A percentile compares a stretch with the other conserved stretches of the same genome.
Evolutionary conservation across 2,113 vertebrate species (phyloP).

Genomic region (Sebastes fasciatus): DNA sequence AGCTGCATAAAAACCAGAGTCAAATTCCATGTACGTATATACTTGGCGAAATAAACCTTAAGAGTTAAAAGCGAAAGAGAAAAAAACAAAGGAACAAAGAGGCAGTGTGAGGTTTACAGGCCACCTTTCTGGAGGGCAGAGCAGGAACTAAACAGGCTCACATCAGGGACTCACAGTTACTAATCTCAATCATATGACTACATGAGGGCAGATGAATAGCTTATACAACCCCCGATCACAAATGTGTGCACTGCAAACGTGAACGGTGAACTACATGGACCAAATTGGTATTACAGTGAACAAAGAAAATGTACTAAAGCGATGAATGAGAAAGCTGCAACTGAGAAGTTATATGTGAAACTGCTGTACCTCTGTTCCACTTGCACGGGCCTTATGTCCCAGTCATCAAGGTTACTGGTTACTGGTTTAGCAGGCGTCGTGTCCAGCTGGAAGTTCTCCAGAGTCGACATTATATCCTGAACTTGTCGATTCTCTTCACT

Average conservation of each 20-base stretch:
- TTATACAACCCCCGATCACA: conserved; percentile 11
- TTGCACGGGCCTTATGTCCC: conserved; percentile 91
- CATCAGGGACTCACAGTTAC: conserved; percentile 17
- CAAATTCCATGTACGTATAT: too few species aligned
- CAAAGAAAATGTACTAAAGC: not conserved
- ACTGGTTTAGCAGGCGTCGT: conserved; percentile 85
- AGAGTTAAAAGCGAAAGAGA: not conserved
- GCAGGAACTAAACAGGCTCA: conserved; percentile 45
- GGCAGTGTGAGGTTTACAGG: conserved; percentile 19
- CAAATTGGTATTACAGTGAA: not conserved
- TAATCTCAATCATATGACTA: conserved; percentile 72
- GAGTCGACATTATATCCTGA: conserved; percentile 93
- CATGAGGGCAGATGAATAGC: conserved; percentile 33
- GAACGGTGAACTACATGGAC: not conserved
- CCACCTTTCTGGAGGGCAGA: conserved; percentile 6
- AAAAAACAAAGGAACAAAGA: conserved; percentile 2
- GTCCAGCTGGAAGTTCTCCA: conserved; percentile 93
- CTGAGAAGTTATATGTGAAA: not conserved
- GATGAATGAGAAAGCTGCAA: not conserved
- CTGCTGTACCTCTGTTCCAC: conserved; percentile 89
- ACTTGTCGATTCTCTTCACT: conserved; percentile 93
- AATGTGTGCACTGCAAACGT: not conserved
- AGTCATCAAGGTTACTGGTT: conserved; percentile 81
- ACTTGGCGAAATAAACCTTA: too few species aligned
- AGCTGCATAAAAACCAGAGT: too few species aligned